Conservation (phyloP, 2,888 invertebrate genomes). For the Euplexia lucipara region DNA sequence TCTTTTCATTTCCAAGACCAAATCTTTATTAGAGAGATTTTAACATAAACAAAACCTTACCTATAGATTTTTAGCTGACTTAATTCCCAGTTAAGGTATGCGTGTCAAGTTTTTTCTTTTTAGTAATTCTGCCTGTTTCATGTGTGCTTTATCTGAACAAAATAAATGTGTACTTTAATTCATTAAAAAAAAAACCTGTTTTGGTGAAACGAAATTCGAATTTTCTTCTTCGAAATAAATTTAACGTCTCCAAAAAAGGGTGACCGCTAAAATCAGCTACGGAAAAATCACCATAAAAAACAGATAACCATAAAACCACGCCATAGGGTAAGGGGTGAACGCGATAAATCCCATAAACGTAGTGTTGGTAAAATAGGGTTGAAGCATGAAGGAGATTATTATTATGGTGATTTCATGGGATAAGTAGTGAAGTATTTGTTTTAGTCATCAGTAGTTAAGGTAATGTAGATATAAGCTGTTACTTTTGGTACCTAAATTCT, state of each 20-base stretch:
- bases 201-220: too few species aligned
- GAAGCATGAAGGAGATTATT: conserved; percentile 35
- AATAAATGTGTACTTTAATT: too few species aligned
- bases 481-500: too few species aligned
- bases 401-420: conserved; percentile 38
- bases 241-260: conserved; percentile 23
- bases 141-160: too few species aligned
- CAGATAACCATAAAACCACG: conserved; percentile 74
- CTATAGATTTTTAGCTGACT: too few species aligned
- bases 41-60: too few species aligned
- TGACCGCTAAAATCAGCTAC: conserved; percentile 53
- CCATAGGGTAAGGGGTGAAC: conserved; percentile 61
- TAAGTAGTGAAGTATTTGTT: conserved; percentile 28
- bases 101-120: too few species aligned
- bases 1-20: too few species aligned
- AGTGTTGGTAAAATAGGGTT: conserved; percentile 63
- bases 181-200: too few species aligned
- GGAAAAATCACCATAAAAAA: conserved; percentile 75
- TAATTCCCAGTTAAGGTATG: too few species aligned
- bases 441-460: background rate
- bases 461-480: background rate
- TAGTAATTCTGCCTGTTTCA: too few species aligned
- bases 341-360: conserved; percentile 63
- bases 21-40: too few species aligned
- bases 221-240: background rate